Conservation (phyloP, 2,888 invertebrate species). For the Hydrotaea cyrtoneurina region DNA sequence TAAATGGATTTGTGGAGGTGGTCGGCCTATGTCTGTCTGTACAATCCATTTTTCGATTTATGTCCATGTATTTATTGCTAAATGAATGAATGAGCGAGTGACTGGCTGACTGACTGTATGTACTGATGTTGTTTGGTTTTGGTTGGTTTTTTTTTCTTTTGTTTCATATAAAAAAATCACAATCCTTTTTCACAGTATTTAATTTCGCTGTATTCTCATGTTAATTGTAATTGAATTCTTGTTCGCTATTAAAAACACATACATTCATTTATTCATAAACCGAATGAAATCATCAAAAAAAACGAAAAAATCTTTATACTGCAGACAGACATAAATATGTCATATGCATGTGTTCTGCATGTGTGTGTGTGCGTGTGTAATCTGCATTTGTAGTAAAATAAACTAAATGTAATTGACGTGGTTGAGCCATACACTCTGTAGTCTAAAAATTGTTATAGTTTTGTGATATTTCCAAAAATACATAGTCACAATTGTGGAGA, state of each 20-base stretch:
- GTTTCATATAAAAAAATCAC: slow-evolving; percentile 4
- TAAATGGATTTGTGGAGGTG: slow-evolving; percentile 22
- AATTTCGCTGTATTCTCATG: slow-evolving; percentile 4
- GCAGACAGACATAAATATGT: neutral
- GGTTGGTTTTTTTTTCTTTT: no score
- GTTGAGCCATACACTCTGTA: neutral
- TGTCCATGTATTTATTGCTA: slow-evolving; percentile 10
- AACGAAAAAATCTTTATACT: no score
- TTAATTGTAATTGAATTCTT: slow-evolving; percentile 21
- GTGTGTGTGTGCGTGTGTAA: no score
- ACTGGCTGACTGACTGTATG: no score
- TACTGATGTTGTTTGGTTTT: neutral
- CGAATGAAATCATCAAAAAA: neutral
- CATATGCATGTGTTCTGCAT: neutral
- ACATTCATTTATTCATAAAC: neutral
- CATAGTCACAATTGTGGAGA: no score
- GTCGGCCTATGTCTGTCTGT: neutral
- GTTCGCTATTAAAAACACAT: neutral
- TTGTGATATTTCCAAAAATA: no score
- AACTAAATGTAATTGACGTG: neutral
- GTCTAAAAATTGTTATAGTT: no score
- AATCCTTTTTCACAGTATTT: slow-evolving; percentile 10
- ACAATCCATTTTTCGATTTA: neutral
- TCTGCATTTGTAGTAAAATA: neutral
- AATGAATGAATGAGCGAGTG: neutral